Base-by-base conservation (phyloP, 2,888 invertebrate species). In the Ochropacha duplaris region DNA sequence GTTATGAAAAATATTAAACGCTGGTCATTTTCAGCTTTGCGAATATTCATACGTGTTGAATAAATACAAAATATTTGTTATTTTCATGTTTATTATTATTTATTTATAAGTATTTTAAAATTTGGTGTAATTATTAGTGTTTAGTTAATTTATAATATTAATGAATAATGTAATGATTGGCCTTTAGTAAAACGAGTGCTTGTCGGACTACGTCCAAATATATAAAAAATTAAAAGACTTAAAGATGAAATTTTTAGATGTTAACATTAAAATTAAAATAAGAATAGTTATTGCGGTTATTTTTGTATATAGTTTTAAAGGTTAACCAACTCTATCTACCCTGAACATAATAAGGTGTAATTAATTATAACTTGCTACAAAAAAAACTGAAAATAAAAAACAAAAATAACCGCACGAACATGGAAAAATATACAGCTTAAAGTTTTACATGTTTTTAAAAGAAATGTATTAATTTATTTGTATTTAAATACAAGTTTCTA, bases 101-200 rank as follows among this genome's bases (percentile, higher is more conserved):
- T 44, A 44, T 44, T 44, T 44, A 44, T 78, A 74, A 71, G 72
- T 68, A 70, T 66, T 72, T 74, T 75, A 69, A 31, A 2, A 64
- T 69, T 66, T 69, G 64, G 64, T 69, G 62, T 78, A 74, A 67
- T 71, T 63, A 57, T 60, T 39, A 71, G 44, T 9, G 44, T 44
- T 63, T 71, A 66, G 58, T 58, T 66, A 63, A 62, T 69, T 65
- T 68, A 63, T 62, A 61, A 65, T 60, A 50, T 55, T 56, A 61
- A 68, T 61, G 66, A 65, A 59, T 62, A 64, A 71, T 65, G 60
- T 62, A 64, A 65, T 68, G 70, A 88, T 89, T 88, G 89, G 90
- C 90, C 91, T 90, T 91, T 84, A 65, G 61, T 58, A 69, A 79
- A 80, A 78, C 62, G 89, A 81, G 92, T 91, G 92, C 90, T 91